phyloP scores from a whole-genome alignment of 2,797 vertebrate genomes.

The Rhynchonycteris naso region DNA sequence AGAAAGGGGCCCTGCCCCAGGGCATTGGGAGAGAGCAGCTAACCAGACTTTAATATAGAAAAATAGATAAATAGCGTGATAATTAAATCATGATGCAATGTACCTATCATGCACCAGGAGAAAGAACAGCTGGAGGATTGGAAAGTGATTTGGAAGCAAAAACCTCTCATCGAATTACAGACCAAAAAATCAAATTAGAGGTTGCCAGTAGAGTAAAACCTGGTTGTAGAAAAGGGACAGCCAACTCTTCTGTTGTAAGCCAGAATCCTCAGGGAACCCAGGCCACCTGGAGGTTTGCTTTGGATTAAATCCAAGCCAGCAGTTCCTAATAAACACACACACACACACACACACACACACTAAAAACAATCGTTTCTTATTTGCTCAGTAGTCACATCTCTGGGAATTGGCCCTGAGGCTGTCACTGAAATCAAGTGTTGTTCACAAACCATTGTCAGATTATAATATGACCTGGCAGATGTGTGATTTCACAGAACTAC shows the following conservation, averaged over 20 bases:
- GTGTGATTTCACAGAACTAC: neutral
- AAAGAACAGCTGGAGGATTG: conserved; percentile 82
- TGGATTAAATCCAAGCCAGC: conserved; percentile 74
- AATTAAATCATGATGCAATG: conserved; percentile 84
- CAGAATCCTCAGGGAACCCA: conserved; percentile 75
- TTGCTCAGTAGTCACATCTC: neutral
- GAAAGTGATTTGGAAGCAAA: conserved; percentile 85
- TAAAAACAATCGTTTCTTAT: neutral
- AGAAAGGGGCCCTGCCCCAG: conserved; percentile 61
- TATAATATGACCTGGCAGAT: neutral
- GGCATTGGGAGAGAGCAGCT: conserved; percentile 69
- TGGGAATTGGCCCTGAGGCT: neutral
- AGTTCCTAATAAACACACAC: conserved; percentile 41
- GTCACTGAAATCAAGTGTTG: neutral
- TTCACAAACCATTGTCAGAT: neutral
- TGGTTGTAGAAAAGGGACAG: conserved; percentile 61
- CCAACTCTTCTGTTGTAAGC: conserved; percentile 68
- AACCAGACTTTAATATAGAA: conserved; percentile 80
- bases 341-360: neutral
- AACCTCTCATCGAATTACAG: conserved; percentile 82
- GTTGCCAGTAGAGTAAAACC: conserved; percentile 70
- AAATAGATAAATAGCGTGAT: conserved; percentile 80
- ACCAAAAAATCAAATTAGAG: conserved; percentile 82
- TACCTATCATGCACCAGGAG: conserved; percentile 78
- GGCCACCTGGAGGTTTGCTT: conserved; percentile 72